Conservation (phyloP, 1,140 invertebrate species). For the Cydia pomonella region DNA sequence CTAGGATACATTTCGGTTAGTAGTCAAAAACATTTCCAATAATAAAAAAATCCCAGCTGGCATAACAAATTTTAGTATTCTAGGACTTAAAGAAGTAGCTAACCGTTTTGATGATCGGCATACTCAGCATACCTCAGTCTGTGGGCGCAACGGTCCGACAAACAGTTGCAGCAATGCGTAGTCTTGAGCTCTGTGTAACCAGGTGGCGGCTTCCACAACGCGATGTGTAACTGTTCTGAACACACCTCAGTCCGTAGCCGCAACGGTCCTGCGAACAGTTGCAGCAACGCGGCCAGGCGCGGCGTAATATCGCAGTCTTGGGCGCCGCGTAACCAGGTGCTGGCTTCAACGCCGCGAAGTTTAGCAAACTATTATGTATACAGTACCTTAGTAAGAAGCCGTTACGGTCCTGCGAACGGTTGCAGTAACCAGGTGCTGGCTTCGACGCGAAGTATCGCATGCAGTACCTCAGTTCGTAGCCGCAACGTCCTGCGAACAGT, state of each 20-base stretch:
- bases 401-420: conserved; percentile 48
- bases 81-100: too few species aligned
- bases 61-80: too few species aligned
- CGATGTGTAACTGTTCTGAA: conserved; percentile 33
- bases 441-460: conserved; percentile 37
- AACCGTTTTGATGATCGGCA: too few species aligned
- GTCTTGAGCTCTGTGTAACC: conserved; percentile 39
- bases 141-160: conserved; percentile 43
- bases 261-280: conserved; percentile 49
- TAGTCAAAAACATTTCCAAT: too few species aligned
- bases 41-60: too few species aligned
- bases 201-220: conserved; percentile 30
- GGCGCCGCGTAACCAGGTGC: conserved; percentile 41
- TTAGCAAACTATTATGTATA: too few species aligned
- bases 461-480: conserved; percentile 44
- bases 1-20: too few species aligned
- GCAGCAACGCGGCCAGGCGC: conserved; percentile 46
- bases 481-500: conserved; percentile 48
- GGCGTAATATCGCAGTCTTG: conserved; percentile 36
- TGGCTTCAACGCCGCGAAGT: conserved; percentile 20
- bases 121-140: conserved; percentile 38
- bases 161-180: conserved; percentile 49
- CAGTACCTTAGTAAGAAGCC: conserved; percentile 44
- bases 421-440: conserved; percentile 45
- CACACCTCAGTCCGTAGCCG: conserved; percentile 42